Conservation (phyloP, 2,797 vertebrate genomes). For the Clarias platycephalus region DNA sequence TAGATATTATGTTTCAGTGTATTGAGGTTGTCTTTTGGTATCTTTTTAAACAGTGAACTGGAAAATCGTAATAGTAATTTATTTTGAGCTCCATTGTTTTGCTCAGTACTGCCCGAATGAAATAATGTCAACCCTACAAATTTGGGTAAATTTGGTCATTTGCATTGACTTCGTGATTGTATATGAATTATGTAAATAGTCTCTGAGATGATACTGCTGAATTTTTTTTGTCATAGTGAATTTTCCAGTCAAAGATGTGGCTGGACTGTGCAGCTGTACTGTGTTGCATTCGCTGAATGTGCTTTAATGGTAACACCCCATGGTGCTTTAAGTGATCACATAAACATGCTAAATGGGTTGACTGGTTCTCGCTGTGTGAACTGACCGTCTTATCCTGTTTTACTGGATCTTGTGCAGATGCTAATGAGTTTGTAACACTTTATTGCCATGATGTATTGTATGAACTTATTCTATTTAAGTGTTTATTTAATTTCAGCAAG, state of each 20-base stretch:
- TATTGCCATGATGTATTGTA: constrained; percentile 43
- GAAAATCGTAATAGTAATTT: constrained; percentile 26
- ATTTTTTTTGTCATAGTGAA: constrained; percentile 25
- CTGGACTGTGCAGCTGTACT: constrained; percentile 35
- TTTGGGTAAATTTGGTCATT: neutral
- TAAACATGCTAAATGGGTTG: constrained; percentile 28
- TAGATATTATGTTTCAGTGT: constrained; percentile 18
- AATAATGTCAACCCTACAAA: neutral
- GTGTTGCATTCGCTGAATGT: constrained; percentile 50
- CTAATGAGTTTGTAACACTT: constrained; percentile 40
- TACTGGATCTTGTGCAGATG: constrained; percentile 35
- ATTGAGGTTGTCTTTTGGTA: constrained; percentile 28
- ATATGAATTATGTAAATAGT: constrained; percentile 33
- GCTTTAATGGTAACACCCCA: constrained; percentile 43
- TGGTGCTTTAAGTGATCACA: constrained; percentile 47
- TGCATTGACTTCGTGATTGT: constrained; percentile 8
- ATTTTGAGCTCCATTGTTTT: constrained; percentile 13
- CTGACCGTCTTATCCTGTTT: constrained; percentile 36
- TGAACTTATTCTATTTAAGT: constrained; percentile 27
- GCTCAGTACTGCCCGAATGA: neutral
- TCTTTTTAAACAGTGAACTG: constrained; percentile 27
- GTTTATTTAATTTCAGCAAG: constrained; percentile 29
- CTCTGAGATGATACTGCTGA: constrained; percentile 25
- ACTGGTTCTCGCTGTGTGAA: constrained; percentile 31
- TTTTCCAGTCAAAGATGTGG: constrained; percentile 28